These are phyloP conservation scores for Chymomyza procnemis DNA, from an alignment of 2,888 invertebrate genomes.

Conservation along the genomic window DNA sequence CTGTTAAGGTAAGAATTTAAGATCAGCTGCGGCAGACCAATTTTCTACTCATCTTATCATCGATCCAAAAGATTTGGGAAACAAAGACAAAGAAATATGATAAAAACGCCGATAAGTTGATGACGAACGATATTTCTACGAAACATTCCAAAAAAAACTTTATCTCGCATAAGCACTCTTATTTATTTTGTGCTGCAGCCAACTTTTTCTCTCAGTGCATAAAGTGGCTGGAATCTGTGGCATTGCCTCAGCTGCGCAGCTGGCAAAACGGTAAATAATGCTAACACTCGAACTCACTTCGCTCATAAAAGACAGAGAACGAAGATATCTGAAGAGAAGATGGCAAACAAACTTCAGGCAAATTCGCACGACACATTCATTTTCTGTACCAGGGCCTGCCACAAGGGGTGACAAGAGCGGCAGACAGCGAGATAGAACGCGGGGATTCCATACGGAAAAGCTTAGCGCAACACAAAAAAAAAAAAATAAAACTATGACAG, in stretches of 20 bases:
- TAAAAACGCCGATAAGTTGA: no score
- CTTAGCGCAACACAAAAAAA: neutral
- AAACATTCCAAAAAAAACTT: no score
- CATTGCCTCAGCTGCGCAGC: constrained; percentile 4
- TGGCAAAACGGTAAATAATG: constrained; percentile 64
- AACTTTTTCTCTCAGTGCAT: neutral
- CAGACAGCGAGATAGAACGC: no score
- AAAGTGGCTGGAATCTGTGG: constrained; percentile 9
- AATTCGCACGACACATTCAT: neutral
- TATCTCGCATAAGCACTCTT: no score
- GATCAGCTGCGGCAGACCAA: no score
- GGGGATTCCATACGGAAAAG: neutral
- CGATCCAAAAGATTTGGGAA: no score
- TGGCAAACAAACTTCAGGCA: neutral
- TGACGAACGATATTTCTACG: no score
- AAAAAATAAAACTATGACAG: neutral
- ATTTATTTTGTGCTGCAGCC: no score
- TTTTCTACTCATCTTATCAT: no score
- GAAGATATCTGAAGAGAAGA: no score
- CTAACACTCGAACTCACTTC: constrained; percentile 24
- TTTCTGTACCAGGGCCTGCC: neutral
- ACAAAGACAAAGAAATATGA: no score
- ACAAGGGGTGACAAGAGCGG: neutral
- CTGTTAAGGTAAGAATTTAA: no score
- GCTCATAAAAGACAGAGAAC: neutral